Conservation (phyloP, 1,140 invertebrate species). For the Phocides pigmalion region DNA sequence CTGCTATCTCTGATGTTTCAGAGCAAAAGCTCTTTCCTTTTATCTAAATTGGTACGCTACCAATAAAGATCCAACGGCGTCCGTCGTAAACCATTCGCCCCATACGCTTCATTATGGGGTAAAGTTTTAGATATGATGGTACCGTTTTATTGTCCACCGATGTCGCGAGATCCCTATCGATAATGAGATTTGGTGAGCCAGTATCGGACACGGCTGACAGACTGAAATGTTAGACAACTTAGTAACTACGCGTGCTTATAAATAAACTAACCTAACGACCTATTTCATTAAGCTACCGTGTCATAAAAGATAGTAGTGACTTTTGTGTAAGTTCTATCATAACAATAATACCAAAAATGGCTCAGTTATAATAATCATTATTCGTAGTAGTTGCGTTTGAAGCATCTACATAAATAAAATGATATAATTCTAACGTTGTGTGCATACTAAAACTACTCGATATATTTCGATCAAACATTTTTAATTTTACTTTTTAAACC, state of each 20-base stretch:
- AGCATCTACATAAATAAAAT: no score
- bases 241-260: constrained; percentile 33
- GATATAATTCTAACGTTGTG: no score
- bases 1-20: constrained; percentile 80
- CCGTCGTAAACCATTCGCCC: constrained; percentile 81
- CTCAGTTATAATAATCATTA: background rate
- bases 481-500: no score
- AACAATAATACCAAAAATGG: background rate
- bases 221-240: constrained; percentile 43
- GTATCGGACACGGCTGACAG: constrained; percentile 45
- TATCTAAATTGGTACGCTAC: constrained; percentile 83
- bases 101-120: constrained; percentile 83
- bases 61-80: constrained; percentile 81
- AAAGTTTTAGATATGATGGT: constrained; percentile 83
- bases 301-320: background rate
- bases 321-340: background rate
- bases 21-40: constrained; percentile 81
- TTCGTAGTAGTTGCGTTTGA: no score
- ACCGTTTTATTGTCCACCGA: constrained; percentile 82
- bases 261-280: constrained; percentile 18
- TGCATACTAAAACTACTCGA: no score
- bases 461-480: no score
- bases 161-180: constrained; percentile 80
- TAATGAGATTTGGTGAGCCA: constrained; percentile 71
- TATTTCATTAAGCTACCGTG: constrained; percentile 13